Evolutionary conservation across 2,888 invertebrate genomes (phyloP), one percentile per base, ranked within the genome.

Genomic region (Agrochola litura): DNA sequence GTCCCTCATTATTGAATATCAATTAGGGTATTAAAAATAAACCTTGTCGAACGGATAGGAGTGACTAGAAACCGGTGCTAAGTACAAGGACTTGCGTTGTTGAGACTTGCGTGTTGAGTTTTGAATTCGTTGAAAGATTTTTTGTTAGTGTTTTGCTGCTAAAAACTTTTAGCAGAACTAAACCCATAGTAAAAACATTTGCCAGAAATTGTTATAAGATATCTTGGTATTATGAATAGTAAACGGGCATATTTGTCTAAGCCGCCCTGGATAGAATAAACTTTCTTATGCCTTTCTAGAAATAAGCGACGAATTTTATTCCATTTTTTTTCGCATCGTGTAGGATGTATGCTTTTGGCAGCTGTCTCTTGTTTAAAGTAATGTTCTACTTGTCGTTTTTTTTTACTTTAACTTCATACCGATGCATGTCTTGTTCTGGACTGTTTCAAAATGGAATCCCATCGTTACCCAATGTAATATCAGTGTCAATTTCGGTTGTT

Each of bases 1-100:
- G 90, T 90, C 90, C 78, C 85, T 86, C 86, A 89, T 89, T 89
- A 89, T 88, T 87, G 87, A 86, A 86, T 88, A 86, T 86, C 88
- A 85, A 90, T 89, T 90, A 90, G 83, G 79, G 79, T 83, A 87
- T 88, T 87, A 83, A 87, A 87, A 89, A 88, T 83, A 86, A 79
- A 88, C 82, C 80, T 76, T 76, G 75, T 64, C 56, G 52, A 68
- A 72, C 85, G 77, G 66, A 82, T 79, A 76, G 83, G 65, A 79
- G 71, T 77, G 78, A 86, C 83, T 86, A 84, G 73, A 84, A 79
- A 86, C 84, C 73, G 73, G 79, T 84, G 67, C 41, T 82, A 65
- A 65, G 79, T 85, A 85, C 83, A 75, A 22, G 56, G 0, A 77
- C 54, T 46, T 10, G 65, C 56, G n/a, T 58, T 72, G 61, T 65